Evolutionary conservation across 2,797 vertebrate genomes (phyloP), one percentile per base, ranked within the genome.

Genomic region (Ptychadena robeensis): DNA sequence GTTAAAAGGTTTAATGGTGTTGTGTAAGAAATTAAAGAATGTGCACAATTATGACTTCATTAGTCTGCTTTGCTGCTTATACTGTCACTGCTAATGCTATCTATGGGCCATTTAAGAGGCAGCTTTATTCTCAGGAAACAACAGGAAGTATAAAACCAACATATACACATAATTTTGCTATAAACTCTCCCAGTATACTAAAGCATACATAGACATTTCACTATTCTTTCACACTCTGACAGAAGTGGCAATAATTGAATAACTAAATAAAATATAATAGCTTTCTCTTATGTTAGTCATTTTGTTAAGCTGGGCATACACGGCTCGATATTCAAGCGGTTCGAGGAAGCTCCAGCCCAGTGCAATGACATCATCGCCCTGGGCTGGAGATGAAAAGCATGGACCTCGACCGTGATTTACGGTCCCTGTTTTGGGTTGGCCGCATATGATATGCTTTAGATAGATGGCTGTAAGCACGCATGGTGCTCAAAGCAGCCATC

Each of bases 21-120:
- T 85, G 82, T 88, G 85, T 82, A 91, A 87, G 87, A 92, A 92
- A 92, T 90, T 88, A 89, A 87, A 89, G 88, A 88, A 90, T 89
- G 91, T 15, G 85, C 86, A 86, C 88, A 88, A 82, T 90, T 87
- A 87, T 89, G 89, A 90, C 86, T 89, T 90, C 90, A 91, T 91
- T 92, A 92, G 86, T 83, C 83, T 88, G 87, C 85, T 87, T 87
- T 86, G 86, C 73, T 88, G 84, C 88, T 88, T 81, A 87, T 89
- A 87, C 88, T 90, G 87, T 85, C 91, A 81, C 84, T 82, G 72
- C 35, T 85, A 87, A 86, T 77, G 83, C 67, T 72, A 70, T 83
- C 88, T 83, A 82, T 85, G 87, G 86, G 83, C 82, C 87, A 87
- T 82, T 86, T 86, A 86, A 91, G 88, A 86, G 79, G 74, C 86